A percentile compares a stretch with the other conserved stretches of the same genome.
Evolutionary conservation across 2,113 vertebrate species (phyloP).

Genomic region (Phylloscopus trochiloides): DNA sequence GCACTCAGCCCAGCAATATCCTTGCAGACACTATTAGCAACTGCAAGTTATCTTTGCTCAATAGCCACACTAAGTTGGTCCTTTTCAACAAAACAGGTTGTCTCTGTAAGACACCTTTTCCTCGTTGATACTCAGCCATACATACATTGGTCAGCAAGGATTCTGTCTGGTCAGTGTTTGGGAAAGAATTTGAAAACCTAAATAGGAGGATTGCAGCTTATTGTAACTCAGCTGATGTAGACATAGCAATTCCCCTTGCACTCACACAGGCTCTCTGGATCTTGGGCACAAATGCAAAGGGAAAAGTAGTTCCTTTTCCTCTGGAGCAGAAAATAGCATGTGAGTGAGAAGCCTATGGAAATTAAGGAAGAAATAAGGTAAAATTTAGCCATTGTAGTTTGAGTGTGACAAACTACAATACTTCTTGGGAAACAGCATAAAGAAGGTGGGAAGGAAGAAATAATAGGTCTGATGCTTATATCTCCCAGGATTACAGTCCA

Average conservation of each 20-base stretch:
- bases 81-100: neutral
- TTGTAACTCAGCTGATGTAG: neutral
- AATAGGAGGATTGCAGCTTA: neutral
- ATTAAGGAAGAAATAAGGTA: neutral
- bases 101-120: neutral
- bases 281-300: neutral
- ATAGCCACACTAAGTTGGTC: neutral
- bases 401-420: neutral
- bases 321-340: neutral
- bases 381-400: neutral
- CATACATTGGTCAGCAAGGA: neutral
- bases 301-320: neutral
- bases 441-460: neutral
- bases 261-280: neutral
- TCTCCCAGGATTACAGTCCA: neutral
- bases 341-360: neutral
- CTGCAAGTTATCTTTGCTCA: neutral
- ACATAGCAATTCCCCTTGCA: neutral
- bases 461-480: neutral
- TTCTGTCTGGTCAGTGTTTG: neutral
- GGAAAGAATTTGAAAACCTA: neutral
- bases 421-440: neutral
- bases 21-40: neutral
- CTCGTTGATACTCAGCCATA: neutral
- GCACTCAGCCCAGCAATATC: neutral